Conservation (phyloP, 2,888 invertebrate species). For the Caenorhabditis uteleia region DNA sequence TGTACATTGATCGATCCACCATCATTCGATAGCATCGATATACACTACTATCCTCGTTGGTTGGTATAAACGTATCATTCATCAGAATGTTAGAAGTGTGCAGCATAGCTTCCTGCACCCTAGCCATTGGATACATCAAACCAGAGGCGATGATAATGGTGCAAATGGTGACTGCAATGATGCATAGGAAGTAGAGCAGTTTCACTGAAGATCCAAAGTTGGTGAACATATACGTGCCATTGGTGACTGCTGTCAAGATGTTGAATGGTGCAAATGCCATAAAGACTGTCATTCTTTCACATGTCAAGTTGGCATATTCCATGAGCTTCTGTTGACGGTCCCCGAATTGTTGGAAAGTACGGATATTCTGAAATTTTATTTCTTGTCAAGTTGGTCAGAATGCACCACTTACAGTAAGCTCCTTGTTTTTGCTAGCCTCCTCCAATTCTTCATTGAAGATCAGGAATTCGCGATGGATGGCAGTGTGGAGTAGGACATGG, state of each 20-base stretch:
- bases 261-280: constrained; percentile 15
- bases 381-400: too few relatives aligned
- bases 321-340: too few relatives aligned
- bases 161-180: neutral
- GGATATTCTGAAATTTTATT: too few relatives aligned
- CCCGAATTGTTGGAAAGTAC: too few relatives aligned
- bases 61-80: constrained; percentile 6
- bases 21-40: constrained; percentile 15
- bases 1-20: constrained; percentile 11
- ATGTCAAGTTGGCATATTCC: too few relatives aligned
- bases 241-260: neutral
- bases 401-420: constrained; percentile 2
- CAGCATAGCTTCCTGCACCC: constrained; percentile 15
- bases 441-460: constrained; percentile 21
- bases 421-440: constrained; percentile 9
- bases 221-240: too few relatives aligned
- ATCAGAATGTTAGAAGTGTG: constrained; percentile 10
- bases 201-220: too few relatives aligned
- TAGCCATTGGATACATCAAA: constrained; percentile 19
- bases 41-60: neutral
- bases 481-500: constrained; percentile 11
- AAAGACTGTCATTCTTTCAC: too few relatives aligned
- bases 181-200: too few relatives aligned
- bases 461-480: constrained; percentile 13
- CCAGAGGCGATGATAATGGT: constrained; percentile 4